Conservation (phyloP, 2,888 invertebrate species). For the Hedychridium roseum region DNA sequence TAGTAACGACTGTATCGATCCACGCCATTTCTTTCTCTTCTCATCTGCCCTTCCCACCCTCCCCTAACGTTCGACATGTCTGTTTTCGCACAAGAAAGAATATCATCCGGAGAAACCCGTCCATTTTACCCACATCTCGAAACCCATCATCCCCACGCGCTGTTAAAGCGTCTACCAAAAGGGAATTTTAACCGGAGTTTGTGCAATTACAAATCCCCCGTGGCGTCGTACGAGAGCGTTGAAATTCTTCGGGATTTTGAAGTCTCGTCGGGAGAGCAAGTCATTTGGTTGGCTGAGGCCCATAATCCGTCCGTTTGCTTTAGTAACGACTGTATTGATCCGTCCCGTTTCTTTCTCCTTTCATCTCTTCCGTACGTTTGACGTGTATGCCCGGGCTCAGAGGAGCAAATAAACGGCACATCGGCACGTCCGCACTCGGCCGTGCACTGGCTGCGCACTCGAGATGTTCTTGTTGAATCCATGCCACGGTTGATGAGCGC, state of each 20-base stretch:
- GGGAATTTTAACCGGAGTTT: neutral
- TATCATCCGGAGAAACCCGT: too few relatives aligned
- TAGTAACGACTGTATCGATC: constrained; percentile 38
- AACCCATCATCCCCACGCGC: too few relatives aligned
- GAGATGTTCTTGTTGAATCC: constrained; percentile 26
- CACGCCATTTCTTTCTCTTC: constrained; percentile 16
- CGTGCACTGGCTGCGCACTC: constrained; percentile 1
- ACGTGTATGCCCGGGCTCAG: neutral
- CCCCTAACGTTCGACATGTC: neutral
- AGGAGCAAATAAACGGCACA: neutral
- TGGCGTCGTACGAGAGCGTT: too few relatives aligned
- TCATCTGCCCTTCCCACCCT: neutral
- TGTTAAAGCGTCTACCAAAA: neutral
- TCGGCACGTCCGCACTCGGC: neutral
- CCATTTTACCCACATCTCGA: too few relatives aligned
- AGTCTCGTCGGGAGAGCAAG: constrained; percentile 20
- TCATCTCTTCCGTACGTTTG: too few relatives aligned
- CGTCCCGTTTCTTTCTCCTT: constrained; percentile 16
- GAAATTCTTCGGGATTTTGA: too few relatives aligned
- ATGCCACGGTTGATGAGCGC: constrained; percentile 27
- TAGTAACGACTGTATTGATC: constrained; percentile 38
- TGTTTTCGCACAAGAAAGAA: too few relatives aligned
- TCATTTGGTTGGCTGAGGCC: constrained; percentile 31
- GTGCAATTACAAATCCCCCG: too few relatives aligned
- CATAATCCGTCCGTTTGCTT: constrained; percentile 43